A percentile compares a stretch with the other conserved stretches of the same genome.
Conservation (phyloP, 2,888 invertebrate species). For the Congeria kusceri region DNA sequence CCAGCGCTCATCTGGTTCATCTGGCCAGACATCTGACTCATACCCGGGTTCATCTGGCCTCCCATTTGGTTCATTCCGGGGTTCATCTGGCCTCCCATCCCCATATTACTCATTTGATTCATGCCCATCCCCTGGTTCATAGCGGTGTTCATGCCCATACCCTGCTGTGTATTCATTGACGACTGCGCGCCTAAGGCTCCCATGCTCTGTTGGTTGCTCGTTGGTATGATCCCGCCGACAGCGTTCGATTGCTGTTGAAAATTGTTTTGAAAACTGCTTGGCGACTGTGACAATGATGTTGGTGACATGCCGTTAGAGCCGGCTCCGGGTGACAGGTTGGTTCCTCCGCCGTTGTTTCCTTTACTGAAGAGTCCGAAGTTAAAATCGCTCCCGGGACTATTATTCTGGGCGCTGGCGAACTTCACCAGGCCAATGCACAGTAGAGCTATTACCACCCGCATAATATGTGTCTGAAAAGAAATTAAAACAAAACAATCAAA, state of each 20-base stretch:
- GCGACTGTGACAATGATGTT: no score
- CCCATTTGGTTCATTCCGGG: background rate
- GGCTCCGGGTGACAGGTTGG: background rate
- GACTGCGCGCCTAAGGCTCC: background rate
- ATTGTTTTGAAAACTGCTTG: no score
- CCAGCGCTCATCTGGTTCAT: background rate
- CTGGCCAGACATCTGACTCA: background rate
- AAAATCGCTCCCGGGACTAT: background rate
- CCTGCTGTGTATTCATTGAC: background rate
- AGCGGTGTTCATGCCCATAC: background rate
- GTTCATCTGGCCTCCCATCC: slow-evolving; percentile 1
- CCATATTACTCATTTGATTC: slow-evolving; percentile 6
- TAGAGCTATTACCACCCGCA: background rate
- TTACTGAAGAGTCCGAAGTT: background rate
- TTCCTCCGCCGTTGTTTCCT: background rate
- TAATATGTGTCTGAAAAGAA: background rate
- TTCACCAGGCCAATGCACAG: background rate
- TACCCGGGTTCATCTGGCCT: background rate
- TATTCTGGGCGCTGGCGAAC: background rate
- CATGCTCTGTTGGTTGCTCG: background rate
- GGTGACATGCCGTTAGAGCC: background rate
- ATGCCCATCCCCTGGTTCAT: background rate
- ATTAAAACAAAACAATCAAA: no score
- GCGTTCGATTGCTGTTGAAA: background rate
- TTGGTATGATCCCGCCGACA: background rate